Conservation (phyloP, 2,797 vertebrate genomes). For the Telmatherina bonti region DNA sequence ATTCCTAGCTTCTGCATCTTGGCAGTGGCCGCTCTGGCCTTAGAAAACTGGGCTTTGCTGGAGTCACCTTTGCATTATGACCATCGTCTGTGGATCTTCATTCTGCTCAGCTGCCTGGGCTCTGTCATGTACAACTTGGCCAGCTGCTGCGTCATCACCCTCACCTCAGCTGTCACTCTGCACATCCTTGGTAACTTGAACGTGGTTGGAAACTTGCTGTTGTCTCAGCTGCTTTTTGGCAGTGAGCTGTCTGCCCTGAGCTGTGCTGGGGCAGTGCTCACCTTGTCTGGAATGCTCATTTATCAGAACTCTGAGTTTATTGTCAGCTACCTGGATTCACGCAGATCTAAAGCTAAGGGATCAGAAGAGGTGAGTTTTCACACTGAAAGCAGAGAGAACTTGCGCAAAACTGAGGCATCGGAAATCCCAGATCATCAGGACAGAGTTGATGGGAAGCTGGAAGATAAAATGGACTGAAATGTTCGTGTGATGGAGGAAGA, state of each 20-base stretch:
- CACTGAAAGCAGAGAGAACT: slow-evolving; percentile 6
- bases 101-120: slow-evolving; percentile 95
- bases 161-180: slow-evolving; percentile 96
- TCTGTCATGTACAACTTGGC: slow-evolving; percentile 97
- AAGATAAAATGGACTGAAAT: slow-evolving; percentile 74
- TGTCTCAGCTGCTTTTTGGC: slow-evolving; percentile 92
- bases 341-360: slow-evolving; percentile 49
- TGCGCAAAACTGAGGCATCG: not conserved
- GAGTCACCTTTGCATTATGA: slow-evolving; percentile 84
- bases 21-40: slow-evolving; percentile 85
- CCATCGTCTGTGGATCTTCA: slow-evolving; percentile 88
- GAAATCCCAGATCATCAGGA: slow-evolving; percentile 45
- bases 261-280: slow-evolving; percentile 89
- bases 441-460: slow-evolving; percentile 40
- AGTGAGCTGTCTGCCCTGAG: slow-evolving; percentile 89
- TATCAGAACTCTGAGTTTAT: slow-evolving; percentile 94
- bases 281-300: slow-evolving; percentile 91
- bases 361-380: slow-evolving; percentile 11
- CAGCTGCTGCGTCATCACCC: slow-evolving; percentile 93
- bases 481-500: slow-evolving; percentile 20
- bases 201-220: slow-evolving; percentile 92
- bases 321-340: slow-evolving; percentile 78
- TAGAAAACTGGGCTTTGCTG: slow-evolving; percentile 89
- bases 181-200: slow-evolving; percentile 96
- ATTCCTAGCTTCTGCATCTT: slow-evolving; percentile 96